phyloP scores from a whole-genome alignment of 1,140 invertebrate genomes.

The Trypoxylus dichotomus region DNA sequence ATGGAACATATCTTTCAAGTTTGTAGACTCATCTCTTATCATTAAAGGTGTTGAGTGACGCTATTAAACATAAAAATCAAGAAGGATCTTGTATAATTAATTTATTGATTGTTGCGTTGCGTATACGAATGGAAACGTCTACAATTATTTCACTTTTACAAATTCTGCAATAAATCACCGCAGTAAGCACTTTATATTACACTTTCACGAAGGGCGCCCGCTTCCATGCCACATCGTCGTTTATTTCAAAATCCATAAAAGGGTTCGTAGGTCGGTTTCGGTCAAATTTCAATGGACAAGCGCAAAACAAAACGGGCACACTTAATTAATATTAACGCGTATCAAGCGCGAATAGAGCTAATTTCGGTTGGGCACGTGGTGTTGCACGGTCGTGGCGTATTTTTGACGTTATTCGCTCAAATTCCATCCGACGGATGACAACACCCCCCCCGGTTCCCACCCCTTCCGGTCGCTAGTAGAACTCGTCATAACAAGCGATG shows the following conservation, averaged over 20 bases:
- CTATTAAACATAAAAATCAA: too few relatives aligned
- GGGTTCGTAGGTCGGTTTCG: neutral
- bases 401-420: slow-evolving; percentile 18
- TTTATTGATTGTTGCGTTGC: too few relatives aligned
- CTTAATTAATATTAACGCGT: slow-evolving; percentile 25
- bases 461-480: slow-evolving; percentile 39
- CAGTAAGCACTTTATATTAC: neutral
- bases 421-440: slow-evolving; percentile 14
- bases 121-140: neutral
- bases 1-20: too few relatives aligned
- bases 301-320: slow-evolving; percentile 2
- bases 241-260: neutral
- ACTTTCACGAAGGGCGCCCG: neutral
- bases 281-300: slow-evolving; percentile 6
- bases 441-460: neutral
- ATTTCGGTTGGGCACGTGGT: neutral
- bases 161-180: neutral
- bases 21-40: too few relatives aligned
- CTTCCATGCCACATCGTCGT: neutral
- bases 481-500: slow-evolving; percentile 43
- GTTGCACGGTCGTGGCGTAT: slow-evolving; percentile 1
- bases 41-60: too few relatives aligned
- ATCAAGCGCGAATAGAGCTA: slow-evolving; percentile 17
- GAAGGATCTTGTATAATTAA: too few relatives aligned
- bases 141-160: neutral